These are phyloP conservation scores for Hyperoplus lanceolatus DNA, from an alignment of 2,797 vertebrate genomes.

Conservation along the genomic window DNA sequence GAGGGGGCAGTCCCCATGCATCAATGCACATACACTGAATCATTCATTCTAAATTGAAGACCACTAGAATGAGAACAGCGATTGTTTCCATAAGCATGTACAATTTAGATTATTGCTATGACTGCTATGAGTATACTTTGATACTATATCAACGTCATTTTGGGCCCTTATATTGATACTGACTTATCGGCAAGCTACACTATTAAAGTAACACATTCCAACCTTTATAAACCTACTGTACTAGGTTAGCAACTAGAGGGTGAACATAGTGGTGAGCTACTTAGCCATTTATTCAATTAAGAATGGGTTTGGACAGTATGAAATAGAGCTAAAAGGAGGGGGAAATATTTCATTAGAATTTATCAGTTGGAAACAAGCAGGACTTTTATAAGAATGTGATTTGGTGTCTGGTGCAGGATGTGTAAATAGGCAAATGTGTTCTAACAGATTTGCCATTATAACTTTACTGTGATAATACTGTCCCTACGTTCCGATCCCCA, in stretches of 20 bases:
- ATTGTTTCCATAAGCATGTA: background rate
- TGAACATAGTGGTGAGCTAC: background rate
- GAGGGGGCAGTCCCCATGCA: constrained; percentile 30
- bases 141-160: background rate
- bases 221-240: background rate
- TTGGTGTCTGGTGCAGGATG: too few species aligned
- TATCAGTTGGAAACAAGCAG: background rate
- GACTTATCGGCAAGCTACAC: background rate
- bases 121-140: background rate
- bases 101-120: background rate
- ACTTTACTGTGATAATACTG: background rate
- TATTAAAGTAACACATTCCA: background rate
- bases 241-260: background rate
- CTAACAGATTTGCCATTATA: background rate
- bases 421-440: background rate
- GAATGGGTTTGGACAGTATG: background rate
- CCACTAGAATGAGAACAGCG: constrained; percentile 28
- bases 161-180: background rate
- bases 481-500: too few species aligned
- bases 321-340: background rate
- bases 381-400: background rate
- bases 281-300: background rate
- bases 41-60: constrained; percentile 48
- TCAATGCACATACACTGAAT: constrained; percentile 52
- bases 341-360: too few species aligned